These are phyloP conservation scores for Esox masquinongy DNA, from an alignment of 2,797 vertebrate genomes.

Conservation along the genomic window DNA sequence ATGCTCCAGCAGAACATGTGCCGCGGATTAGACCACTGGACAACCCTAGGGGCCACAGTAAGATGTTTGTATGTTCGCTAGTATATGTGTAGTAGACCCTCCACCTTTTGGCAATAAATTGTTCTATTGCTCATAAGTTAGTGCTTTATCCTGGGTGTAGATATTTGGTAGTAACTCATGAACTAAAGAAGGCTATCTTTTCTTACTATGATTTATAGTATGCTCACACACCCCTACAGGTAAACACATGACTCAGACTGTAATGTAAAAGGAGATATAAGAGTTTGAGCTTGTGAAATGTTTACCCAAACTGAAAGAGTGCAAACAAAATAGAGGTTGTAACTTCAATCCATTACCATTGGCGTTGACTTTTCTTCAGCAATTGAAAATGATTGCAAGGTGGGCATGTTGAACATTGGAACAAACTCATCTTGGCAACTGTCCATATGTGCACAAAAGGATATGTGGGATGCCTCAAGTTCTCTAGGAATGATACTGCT, in stretches of 20 bases:
- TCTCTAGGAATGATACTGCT: not conserved
- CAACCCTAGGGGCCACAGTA: too few species aligned
- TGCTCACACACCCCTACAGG: slow-evolving; percentile 51
- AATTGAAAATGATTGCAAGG: slow-evolving; percentile 5
- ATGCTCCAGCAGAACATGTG: too few species aligned
- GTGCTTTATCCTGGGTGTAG: slow-evolving; percentile 2
- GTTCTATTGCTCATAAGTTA: not conserved
- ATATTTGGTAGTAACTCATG: slow-evolving; percentile 27
- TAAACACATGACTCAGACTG: slow-evolving; percentile 56
- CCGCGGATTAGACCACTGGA: too few species aligned
- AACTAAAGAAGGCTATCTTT: slow-evolving; percentile 36
- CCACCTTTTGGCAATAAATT: not conserved
- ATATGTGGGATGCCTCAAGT: not conserved
- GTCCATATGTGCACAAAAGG: slow-evolving; percentile 7
- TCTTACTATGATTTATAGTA: slow-evolving; percentile 36
- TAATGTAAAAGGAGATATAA: slow-evolving; percentile 43
- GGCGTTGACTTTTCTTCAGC: not conserved
- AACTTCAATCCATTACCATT: not conserved
- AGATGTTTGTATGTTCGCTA: too few species aligned
- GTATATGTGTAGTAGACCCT: too few species aligned
- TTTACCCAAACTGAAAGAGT: slow-evolving; percentile 42
- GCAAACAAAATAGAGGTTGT: slow-evolving; percentile 9
- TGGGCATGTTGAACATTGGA: not conserved
- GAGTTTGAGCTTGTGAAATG: slow-evolving; percentile 46
- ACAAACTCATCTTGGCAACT: not conserved